Conservation (phyloP, 2,113 vertebrate species). For the Coptodon bakossiorum region DNA sequence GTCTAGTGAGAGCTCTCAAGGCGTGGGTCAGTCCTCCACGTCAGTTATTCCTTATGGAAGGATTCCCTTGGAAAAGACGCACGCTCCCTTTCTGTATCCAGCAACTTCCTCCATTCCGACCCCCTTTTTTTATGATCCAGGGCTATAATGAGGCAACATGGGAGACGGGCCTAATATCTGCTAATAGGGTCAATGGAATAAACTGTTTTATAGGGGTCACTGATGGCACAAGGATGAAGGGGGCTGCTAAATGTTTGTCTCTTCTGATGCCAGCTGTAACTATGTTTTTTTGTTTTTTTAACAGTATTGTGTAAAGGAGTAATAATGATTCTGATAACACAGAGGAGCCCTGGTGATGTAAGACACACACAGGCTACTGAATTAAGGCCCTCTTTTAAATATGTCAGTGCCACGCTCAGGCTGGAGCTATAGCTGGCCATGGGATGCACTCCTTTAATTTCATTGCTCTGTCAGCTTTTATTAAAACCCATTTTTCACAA, state of each 20-base stretch:
- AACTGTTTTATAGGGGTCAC: constrained; percentile 54
- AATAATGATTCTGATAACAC: constrained; percentile 59
- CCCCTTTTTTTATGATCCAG: constrained; percentile 41
- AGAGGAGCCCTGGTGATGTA: constrained; percentile 53
- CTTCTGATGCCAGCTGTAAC: constrained; percentile 30
- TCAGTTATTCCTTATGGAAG: constrained; percentile 73
- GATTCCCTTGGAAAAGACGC: constrained; percentile 65
- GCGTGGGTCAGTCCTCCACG: constrained; percentile 60
- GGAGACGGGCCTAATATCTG: constrained; percentile 65
- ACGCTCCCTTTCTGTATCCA: constrained; percentile 40
- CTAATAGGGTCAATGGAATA: constrained; percentile 69
- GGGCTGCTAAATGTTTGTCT: constrained; percentile 38
- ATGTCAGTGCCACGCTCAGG: constrained; percentile 61
- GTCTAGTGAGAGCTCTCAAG: constrained; percentile 45
- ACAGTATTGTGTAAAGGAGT: constrained; percentile 42
- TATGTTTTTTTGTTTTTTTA: constrained; percentile 27
- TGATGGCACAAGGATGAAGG: constrained; percentile 50
- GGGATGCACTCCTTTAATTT: constrained; percentile 75
- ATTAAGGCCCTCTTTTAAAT: constrained; percentile 69
- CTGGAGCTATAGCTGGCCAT: constrained; percentile 63
- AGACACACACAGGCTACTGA: constrained; percentile 50
- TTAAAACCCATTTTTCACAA: constrained; percentile 78
- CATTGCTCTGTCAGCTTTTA: constrained; percentile 76
- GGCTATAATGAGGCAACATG: constrained; percentile 66
- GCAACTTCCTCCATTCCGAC: constrained; percentile 38